Evolutionary conservation across 2,888 invertebrate genomes (phyloP).

Genomic region (Venustoraphidia nigricollis): DNA sequence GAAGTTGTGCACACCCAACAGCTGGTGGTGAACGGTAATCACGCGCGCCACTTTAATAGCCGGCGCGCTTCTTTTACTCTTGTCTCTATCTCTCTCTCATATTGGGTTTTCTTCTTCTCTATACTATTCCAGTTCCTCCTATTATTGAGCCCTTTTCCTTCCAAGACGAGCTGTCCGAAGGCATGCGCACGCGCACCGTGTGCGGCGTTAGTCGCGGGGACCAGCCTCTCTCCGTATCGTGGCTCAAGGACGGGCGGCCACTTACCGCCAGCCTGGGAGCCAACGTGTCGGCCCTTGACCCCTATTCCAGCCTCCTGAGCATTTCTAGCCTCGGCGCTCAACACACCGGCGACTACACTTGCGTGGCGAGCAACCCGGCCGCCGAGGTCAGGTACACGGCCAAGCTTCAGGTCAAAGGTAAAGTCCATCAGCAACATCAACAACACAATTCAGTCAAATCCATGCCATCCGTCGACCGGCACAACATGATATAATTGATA

Average conservation of each 20-base stretch:
- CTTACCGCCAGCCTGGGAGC: conserved; percentile 48
- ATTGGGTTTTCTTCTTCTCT: conserved; percentile 39
- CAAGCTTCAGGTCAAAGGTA: conserved; percentile 70
- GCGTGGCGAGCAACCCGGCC: conserved; percentile 64
- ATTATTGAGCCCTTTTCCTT: conserved; percentile 74
- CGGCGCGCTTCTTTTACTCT: conserved; percentile 21
- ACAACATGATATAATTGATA: conserved; percentile 2
- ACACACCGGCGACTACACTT: conserved; percentile 64
- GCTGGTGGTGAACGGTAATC: conserved; percentile 64
- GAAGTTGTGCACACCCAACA: conserved; percentile 58
- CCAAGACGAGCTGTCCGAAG: conserved; percentile 68
- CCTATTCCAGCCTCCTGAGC: conserved; percentile 62
- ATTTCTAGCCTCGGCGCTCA: conserved; percentile 59
- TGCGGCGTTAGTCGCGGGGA: conserved; percentile 70
- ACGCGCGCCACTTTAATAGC: conserved; percentile 22
- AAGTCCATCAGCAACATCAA: conserved; percentile 26
- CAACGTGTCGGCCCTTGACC: conserved; percentile 56
- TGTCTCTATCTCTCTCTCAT: conserved; percentile 40
- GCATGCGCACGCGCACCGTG: conserved; percentile 66
- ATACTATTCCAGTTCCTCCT: conserved; percentile 56
- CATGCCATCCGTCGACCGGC: conserved; percentile 13
- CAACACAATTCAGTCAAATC: conserved; percentile 12
- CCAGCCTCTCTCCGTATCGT: conserved; percentile 61
- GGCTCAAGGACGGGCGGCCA: conserved; percentile 68
- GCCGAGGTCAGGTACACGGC: conserved; percentile 66